phyloP scores from a whole-genome alignment of 2,797 vertebrate species.

The Xiphorhynchus erythropygius region DNA sequence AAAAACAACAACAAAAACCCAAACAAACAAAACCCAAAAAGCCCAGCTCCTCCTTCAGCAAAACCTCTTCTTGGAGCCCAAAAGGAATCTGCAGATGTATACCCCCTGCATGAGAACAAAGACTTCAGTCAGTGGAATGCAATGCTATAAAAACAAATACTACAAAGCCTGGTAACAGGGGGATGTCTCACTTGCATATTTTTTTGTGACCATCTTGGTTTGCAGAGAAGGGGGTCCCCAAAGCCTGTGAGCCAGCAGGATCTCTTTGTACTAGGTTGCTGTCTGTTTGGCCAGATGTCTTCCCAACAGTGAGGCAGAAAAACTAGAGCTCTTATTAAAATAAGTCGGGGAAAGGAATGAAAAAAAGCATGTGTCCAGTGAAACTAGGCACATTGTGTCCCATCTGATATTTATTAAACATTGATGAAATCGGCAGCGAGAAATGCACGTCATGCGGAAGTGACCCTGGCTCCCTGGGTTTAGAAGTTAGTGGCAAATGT shows the following conservation, averaged over 20 bases:
- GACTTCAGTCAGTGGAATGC: constrained; percentile 73
- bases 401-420: constrained; percentile 77
- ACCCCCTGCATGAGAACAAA: constrained; percentile 69
- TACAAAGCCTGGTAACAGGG: constrained; percentile 81
- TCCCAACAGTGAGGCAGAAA: constrained; percentile 74
- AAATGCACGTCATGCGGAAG: constrained; percentile 50
- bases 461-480: constrained; percentile 47
- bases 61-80: constrained; percentile 19
- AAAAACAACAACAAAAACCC: background rate
- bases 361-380: constrained; percentile 62
- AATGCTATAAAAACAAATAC: constrained; percentile 84
- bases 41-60: background rate
- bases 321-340: constrained; percentile 75
- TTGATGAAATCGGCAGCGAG: constrained; percentile 48
- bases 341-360: constrained; percentile 55
- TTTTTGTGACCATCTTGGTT: constrained; percentile 82
- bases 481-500: constrained; percentile 53
- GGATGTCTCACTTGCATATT: constrained; percentile 78
- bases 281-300: constrained; percentile 94
- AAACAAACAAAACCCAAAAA: background rate
- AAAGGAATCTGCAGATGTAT: constrained; percentile 62
- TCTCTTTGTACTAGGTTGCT: constrained; percentile 83
- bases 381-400: constrained; percentile 52
- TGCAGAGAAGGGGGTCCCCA: constrained; percentile 70
- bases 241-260: constrained; percentile 80